phyloP scores from a whole-genome alignment of 64 coral and sea anemone species.

The Pocillopora verrucosa region DNA sequence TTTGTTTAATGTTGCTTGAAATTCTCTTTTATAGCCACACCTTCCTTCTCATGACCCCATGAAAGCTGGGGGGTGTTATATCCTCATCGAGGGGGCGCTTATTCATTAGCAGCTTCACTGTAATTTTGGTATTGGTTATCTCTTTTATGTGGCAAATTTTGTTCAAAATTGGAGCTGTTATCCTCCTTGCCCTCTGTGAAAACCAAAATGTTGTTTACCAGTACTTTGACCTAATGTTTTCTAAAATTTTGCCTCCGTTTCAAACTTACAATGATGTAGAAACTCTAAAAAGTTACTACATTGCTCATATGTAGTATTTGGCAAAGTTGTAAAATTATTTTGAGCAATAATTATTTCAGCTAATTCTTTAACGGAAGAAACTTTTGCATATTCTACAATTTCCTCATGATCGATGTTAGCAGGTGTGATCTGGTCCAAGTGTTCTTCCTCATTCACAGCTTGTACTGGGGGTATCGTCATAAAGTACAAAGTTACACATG shows the following conservation, averaged over 20 bases:
- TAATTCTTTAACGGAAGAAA: conserved; percentile 27
- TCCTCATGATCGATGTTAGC: conserved; percentile 44
- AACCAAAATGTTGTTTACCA: conserved; percentile 21
- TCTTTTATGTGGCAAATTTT: conserved; percentile 51
- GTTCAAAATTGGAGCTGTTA: conserved; percentile 27
- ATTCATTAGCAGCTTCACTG: conserved; percentile 44
- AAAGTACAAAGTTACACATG: conserved; percentile 54
- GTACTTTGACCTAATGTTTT: conserved; percentile 36
- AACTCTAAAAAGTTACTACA: conserved; percentile 28
- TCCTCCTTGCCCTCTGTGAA: conserved; percentile 24
- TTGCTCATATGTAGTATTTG: conserved; percentile 25
- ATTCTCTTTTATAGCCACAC: conserved; percentile 26
- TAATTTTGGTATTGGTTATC: conserved; percentile 12
- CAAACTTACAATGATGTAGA: conserved; percentile 28
- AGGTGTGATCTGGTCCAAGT: conserved; percentile 7
- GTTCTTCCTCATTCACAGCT: conserved; percentile 27
- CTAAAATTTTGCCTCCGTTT: conserved; percentile 6
- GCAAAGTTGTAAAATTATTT: conserved; percentile 12
- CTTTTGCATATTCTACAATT: conserved; percentile 27
- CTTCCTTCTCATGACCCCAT: conserved; percentile 45
- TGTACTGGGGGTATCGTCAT: conserved; percentile 22
- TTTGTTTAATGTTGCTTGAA: conserved; percentile 44
- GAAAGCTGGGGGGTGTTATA: not conserved
- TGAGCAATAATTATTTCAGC: conserved; percentile 37
- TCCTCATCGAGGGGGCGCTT: conserved; percentile 1